Evolutionary conservation across 2,888 invertebrate species (phyloP).

Genomic region (Aethes cnicana): DNA sequence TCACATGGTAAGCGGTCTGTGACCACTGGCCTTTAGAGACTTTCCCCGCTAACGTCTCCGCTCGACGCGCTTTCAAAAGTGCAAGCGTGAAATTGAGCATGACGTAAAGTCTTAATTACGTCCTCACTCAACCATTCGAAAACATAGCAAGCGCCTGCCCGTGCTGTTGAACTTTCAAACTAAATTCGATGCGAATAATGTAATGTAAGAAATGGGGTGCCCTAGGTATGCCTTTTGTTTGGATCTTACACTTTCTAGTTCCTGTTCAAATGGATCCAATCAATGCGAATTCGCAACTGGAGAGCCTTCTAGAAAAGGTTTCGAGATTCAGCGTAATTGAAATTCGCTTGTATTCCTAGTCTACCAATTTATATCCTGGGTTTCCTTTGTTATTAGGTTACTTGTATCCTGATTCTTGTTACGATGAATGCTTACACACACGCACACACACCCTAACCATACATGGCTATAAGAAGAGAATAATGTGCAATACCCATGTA

Average conservation of each 20-base stretch:
- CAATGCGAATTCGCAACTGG: slow-evolving; percentile 6
- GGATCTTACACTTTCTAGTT: neutral
- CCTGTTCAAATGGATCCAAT: slow-evolving; percentile 5
- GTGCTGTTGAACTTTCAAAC: neutral
- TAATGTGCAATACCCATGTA: too few species aligned
- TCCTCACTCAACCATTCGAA: neutral
- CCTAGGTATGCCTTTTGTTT: neutral
- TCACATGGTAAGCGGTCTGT: too few species aligned
- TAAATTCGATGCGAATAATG: neutral
- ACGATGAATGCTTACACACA: too few species aligned
- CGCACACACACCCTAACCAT: too few species aligned
- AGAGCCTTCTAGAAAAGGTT: slow-evolving; percentile 1
- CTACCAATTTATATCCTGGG: too few species aligned
- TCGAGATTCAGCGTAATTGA: neutral
- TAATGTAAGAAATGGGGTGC: neutral
- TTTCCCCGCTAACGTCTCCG: neutral
- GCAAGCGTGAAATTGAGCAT: slow-evolving; percentile 28
- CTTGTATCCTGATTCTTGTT: too few species aligned
- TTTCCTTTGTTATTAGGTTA: too few species aligned
- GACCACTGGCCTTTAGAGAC: neutral
- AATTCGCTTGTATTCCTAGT: too few species aligned
- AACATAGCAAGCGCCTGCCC: neutral
- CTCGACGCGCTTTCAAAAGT: slow-evolving; percentile 19
- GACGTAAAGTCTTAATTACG: slow-evolving; percentile 24
- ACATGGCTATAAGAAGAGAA: too few species aligned